A percentile compares a stretch with the other conserved stretches of the same genome.
phyloP scores from a whole-genome alignment of 1,140 invertebrate species.

The Brachionus rubens region DNA sequence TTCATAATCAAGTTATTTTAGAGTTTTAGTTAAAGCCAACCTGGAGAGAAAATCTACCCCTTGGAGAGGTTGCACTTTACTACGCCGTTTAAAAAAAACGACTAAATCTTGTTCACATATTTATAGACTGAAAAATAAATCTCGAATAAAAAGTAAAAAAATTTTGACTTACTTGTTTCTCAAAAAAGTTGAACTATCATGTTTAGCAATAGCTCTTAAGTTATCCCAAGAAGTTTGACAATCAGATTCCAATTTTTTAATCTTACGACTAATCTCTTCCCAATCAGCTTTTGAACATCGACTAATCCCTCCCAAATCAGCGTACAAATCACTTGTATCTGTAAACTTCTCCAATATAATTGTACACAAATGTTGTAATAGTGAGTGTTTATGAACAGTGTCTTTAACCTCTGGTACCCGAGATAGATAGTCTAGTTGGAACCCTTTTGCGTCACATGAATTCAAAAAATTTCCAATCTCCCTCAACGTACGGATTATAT shows the following conservation, averaged over 20 bases:
- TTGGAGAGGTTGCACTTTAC: no score
- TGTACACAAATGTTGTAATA: constrained; percentile 92
- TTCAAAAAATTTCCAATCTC: constrained; percentile 96
- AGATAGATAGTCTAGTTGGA: constrained; percentile 92
- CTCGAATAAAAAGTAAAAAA: background rate
- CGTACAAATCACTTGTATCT: constrained; percentile 87
- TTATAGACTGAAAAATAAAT: background rate
- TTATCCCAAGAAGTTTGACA: constrained; percentile 97
- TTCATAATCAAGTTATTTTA: no score
- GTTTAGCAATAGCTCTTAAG: constrained; percentile 88
- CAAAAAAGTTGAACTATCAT: constrained; percentile 79
- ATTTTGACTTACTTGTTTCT: constrained; percentile 69
- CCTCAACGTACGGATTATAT: constrained; percentile 84
- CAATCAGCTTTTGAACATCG: constrained; percentile 67
- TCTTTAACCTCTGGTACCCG: constrained; percentile 99
- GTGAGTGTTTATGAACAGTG: constrained; percentile 94
- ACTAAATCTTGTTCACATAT: no score
- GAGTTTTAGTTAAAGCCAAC: no score
- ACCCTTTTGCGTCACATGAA: constrained; percentile 87
- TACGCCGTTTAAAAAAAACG: no score
- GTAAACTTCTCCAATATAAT: constrained; percentile 95
- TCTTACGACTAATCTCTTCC: constrained; percentile 65
- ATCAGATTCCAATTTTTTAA: constrained; percentile 83
- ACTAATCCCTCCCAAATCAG: constrained; percentile 70
- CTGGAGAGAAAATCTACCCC: no score